A percentile compares a stretch with the other conserved stretches of the same genome.
phyloP scores from a whole-genome alignment of 2,113 vertebrate species.

The Archocentrus centrarchus region DNA sequence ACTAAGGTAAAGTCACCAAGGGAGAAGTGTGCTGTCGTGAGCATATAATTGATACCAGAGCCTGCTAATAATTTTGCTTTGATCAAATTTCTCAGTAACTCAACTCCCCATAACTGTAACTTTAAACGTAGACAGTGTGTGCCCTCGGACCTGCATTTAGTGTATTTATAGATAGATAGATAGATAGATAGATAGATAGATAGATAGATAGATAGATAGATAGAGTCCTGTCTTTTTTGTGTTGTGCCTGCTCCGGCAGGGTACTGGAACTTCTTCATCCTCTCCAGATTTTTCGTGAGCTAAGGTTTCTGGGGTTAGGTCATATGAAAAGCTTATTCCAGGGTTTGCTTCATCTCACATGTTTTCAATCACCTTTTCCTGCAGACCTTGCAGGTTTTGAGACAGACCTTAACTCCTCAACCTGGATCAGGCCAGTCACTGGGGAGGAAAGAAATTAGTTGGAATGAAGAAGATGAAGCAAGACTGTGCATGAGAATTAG shows the following conservation, averaged over 20 bases:
- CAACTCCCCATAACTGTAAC: not conserved
- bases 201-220: not conserved
- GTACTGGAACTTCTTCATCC: conserved; percentile 63
- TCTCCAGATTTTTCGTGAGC: conserved; percentile 73
- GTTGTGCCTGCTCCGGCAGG: conserved; percentile 47
- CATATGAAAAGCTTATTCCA: conserved; percentile 77
- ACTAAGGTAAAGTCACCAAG: not conserved
- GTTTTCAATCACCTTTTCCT: conserved; percentile 79
- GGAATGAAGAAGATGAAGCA: not conserved
- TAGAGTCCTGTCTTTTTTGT: conserved; percentile 23
- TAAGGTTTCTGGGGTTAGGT: conserved; percentile 72
- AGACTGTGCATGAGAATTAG: conserved; percentile 28
- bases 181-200: too few species aligned
- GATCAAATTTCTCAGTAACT: conserved; percentile 38
- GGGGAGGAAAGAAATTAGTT: conserved; percentile 33
- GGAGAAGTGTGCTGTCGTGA: conserved; percentile 20
- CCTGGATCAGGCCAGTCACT: conserved; percentile 43
- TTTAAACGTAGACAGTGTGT: conserved; percentile 3
- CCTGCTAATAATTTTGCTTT: conserved; percentile 18
- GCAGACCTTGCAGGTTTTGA: conserved; percentile 66
- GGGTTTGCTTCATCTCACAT: conserved; percentile 82
- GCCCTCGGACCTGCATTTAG: conserved; percentile 23
- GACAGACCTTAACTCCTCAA: conserved; percentile 42
- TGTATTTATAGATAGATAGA: not conserved
- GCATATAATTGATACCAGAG: conserved; percentile 50